Percentiles rank a stretch among this genome's conserved stretches.
Conservation (phyloP, 1,140 invertebrate species). For the Heliconius nattereri region DNA sequence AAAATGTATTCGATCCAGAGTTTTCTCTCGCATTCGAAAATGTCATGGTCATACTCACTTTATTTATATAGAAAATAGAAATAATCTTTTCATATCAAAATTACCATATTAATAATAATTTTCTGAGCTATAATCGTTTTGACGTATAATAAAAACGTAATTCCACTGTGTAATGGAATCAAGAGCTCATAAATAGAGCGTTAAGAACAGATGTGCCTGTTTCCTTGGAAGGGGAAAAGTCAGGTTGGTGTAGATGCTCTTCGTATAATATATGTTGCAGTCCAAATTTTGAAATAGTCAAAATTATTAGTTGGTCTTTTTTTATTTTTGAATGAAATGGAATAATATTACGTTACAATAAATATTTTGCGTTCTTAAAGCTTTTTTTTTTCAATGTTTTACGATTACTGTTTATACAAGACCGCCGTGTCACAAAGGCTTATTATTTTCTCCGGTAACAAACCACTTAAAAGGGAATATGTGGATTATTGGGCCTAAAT, state of each 20-base stretch:
- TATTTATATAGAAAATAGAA: too few species aligned
- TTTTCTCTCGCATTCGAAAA: too few species aligned
- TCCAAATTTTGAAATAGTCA: background rate
- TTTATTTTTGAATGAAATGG: background rate
- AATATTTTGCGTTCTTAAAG: too few species aligned
- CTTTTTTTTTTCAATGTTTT: too few species aligned
- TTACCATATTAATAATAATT: background rate
- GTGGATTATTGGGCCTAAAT: too few species aligned
- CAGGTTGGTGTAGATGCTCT: background rate
- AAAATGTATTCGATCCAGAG: too few species aligned
- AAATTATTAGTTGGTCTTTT: background rate
- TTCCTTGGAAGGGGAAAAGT: conserved; percentile 5
- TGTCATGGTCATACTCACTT: too few species aligned
- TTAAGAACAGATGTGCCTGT: conserved; percentile 24
- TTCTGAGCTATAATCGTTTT: background rate
- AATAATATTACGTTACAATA: too few species aligned
- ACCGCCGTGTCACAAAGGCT: too few species aligned
- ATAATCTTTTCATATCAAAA: background rate
- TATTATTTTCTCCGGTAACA: too few species aligned
- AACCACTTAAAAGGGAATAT: too few species aligned
- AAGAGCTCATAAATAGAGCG: conserved; percentile 18
- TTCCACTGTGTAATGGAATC: conserved; percentile 15
- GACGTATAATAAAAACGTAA: conserved; percentile 24
- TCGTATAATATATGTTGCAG: background rate
- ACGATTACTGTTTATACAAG: too few species aligned